A percentile compares a stretch with the other conserved stretches of the same genome.
Evolutionary conservation across 1,140 invertebrate species (phyloP).

Genomic region (Mya arenaria): DNA sequence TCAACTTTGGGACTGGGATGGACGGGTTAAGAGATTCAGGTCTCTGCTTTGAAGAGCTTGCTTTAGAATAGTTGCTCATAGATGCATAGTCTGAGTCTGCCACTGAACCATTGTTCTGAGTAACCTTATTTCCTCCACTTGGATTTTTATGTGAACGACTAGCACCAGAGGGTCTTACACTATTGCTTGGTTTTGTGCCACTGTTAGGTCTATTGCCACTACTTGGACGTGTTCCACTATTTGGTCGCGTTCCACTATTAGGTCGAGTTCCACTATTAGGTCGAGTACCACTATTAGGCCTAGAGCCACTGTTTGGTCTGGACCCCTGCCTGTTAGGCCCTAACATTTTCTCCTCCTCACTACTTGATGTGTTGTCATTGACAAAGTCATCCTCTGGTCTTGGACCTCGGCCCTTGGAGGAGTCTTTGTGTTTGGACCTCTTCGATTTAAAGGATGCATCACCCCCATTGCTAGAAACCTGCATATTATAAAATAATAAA

Average conservation of each 20-base stretch:
- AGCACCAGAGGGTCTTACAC: not conserved
- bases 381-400: constrained; percentile 54
- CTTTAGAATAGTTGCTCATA: too few species aligned
- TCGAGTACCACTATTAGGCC: constrained; percentile 45
- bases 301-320: constrained; percentile 42
- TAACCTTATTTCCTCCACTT: not conserved
- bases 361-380: constrained; percentile 35
- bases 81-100: not conserved
- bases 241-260: constrained; percentile 31
- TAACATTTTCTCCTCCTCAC: constrained; percentile 18
- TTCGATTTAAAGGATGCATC: too few species aligned
- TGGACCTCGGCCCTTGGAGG: constrained; percentile 26
- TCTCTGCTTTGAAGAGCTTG: too few species aligned
- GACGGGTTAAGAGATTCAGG: too few species aligned
- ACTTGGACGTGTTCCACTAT: constrained; percentile 27
- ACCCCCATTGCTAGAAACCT: too few species aligned
- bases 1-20: constrained; percentile 4
- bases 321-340: constrained; percentile 29
- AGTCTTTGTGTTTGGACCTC: not conserved
- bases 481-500: too few species aligned
- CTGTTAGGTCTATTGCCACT: constrained; percentile 31
- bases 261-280: constrained; percentile 38
- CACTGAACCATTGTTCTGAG: not conserved
- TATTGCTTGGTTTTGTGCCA: constrained; percentile 21
- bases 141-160: constrained; percentile 14